phyloP scores from a whole-genome alignment of 2,888 invertebrate species.

The Zeuzera pyrina region DNA sequence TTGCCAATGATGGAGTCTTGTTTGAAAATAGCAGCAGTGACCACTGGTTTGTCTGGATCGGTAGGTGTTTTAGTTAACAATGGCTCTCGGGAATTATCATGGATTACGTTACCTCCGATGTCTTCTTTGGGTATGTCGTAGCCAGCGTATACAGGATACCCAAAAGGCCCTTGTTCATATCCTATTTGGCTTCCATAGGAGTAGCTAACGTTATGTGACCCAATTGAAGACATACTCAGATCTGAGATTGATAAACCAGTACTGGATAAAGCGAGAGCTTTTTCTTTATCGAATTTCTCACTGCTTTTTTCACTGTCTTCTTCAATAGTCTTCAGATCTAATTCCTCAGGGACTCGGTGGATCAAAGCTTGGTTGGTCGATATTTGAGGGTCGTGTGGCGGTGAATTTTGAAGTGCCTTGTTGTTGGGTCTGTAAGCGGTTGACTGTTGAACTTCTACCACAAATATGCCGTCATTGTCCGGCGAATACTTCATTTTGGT shows the following conservation, averaged over 20 bases:
- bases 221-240: slow-evolving; percentile 80
- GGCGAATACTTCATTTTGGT: slow-evolving; percentile 83
- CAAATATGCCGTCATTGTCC: slow-evolving; percentile 82
- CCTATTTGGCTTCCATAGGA: slow-evolving; percentile 86
- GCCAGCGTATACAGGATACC: slow-evolving; percentile 77
- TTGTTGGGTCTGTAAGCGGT: slow-evolving; percentile 48
- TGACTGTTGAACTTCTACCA: slow-evolving; percentile 77
- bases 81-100: slow-evolving; percentile 63
- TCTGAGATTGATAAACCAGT: slow-evolving; percentile 89
- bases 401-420: slow-evolving; percentile 43
- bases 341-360: slow-evolving; percentile 55
- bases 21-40: slow-evolving; percentile 80
- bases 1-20: slow-evolving; percentile 71
- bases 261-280: slow-evolving; percentile 72
- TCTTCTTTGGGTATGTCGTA: slow-evolving; percentile 63
- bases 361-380: slow-evolving; percentile 65
- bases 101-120: slow-evolving; percentile 40
- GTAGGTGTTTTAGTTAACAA: slow-evolving; percentile 60
- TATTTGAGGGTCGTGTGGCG: slow-evolving; percentile 52
- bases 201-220: slow-evolving; percentile 81
- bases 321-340: slow-evolving; percentile 39
- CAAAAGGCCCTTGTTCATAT: slow-evolving; percentile 82
- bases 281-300: slow-evolving; percentile 42
- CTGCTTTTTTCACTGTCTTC: slow-evolving; percentile 48
- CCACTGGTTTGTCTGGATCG: slow-evolving; percentile 76